phyloP scores from a whole-genome alignment of 1,140 invertebrate genomes.

The Aleiodes sp. region DNA sequence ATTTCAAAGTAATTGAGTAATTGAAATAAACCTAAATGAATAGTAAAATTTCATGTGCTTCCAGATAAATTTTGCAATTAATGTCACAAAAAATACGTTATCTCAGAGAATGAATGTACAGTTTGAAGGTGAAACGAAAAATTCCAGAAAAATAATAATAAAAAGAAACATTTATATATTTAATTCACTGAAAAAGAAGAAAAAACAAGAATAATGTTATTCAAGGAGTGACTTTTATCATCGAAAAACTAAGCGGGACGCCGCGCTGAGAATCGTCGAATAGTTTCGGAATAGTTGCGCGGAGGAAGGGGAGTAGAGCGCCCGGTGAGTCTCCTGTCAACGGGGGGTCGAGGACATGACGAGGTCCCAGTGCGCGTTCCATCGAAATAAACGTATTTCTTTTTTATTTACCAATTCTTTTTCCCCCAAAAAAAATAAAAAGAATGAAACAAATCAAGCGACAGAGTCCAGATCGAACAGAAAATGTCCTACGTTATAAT shows the following conservation, averaged over 20 bases:
- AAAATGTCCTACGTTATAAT: no score
- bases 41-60: no score
- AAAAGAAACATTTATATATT: no score
- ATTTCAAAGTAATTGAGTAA: no score
- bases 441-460: no score
- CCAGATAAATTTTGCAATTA: background rate
- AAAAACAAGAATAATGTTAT: background rate
- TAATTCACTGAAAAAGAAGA: background rate
- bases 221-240: constrained; percentile 14
- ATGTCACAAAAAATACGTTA: background rate
- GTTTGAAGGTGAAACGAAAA: background rate
- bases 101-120: background rate
- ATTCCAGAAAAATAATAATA: constrained; percentile 26
- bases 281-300: background rate
- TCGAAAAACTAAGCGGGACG: constrained; percentile 28
- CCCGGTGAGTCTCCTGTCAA: constrained; percentile 18
- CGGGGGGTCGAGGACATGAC: constrained; percentile 34
- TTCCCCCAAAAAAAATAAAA: background rate
- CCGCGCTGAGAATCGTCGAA: background rate
- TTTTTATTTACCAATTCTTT: no score
- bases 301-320: background rate
- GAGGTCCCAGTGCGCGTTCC: constrained; percentile 6
- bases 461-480: no score
- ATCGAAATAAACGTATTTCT: constrained; percentile 3
- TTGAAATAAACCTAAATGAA: no score